phyloP scores from a whole-genome alignment of 2,113 vertebrate species.

The Pomatostomus ruficeps region DNA sequence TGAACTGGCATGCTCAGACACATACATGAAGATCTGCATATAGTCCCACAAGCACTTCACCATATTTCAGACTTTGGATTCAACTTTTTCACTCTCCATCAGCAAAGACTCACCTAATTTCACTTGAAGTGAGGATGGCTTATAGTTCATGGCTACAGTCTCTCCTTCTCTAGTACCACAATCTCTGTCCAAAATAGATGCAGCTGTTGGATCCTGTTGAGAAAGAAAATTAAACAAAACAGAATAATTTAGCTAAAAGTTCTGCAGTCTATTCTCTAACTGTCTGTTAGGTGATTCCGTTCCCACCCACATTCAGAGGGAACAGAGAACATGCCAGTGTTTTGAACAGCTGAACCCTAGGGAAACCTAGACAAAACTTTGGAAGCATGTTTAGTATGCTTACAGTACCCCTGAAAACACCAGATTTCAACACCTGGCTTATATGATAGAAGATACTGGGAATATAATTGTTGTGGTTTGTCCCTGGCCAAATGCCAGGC shows the following conservation, averaged over 20 bases:
- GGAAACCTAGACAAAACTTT: not conserved
- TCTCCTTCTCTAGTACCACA: slow-evolving; percentile 85
- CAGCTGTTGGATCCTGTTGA: slow-evolving; percentile 83
- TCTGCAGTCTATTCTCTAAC: not conserved
- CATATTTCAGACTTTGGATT: not conserved
- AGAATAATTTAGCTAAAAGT: not conserved
- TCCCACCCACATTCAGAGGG: not conserved
- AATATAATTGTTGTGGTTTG: no score
- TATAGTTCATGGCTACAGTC: slow-evolving; percentile 91
- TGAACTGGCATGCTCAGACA: not conserved
- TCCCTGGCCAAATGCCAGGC: no score
- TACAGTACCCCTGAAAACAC: not conserved
- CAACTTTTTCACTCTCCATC: not conserved
- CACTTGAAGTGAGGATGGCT: slow-evolving; percentile 89
- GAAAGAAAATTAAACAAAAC: slow-evolving; percentile 26
- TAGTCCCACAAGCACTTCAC: not conserved
- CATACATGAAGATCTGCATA: not conserved
- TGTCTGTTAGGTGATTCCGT: not conserved
- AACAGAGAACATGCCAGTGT: not conserved
- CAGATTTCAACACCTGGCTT: not conserved
- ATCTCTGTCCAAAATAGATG: slow-evolving; percentile 82
- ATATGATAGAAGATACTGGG: not conserved
- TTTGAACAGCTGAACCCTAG: not conserved
- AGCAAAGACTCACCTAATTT: slow-evolving; percentile 85
- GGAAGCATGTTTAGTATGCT: not conserved